Base-by-base conservation (phyloP, 2,888 invertebrate genomes). In the Pherbina coryleti region DNA sequence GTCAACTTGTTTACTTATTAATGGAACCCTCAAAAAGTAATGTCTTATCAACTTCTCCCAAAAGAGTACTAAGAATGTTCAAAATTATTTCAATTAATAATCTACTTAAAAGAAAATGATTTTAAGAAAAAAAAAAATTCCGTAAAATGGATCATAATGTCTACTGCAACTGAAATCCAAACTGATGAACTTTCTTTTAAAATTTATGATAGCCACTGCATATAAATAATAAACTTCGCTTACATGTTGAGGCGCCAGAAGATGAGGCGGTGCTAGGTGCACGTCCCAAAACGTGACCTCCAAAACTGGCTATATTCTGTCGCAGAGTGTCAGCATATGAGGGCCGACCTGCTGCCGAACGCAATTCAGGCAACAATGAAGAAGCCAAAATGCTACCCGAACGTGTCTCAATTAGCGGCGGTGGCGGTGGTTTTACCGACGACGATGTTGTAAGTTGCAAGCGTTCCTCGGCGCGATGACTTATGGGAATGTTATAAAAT, bases 321-420 rank as follows among this genome's bases (percentile, higher is more conserved):
- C 81, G 77, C 25, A 83, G 49, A 25, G 79, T 70, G 4, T 83
- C 81, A 17, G 82, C 78, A 49, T 82, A 82, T 9, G 81, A 79
- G 62, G 78, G 70, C 28, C 76, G 77, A 49, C 75, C 80, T 57
- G 53, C 81, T 79, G 73, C 66, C 22, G 79, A 79, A 55, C 83
- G 82, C 9, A 84, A 34, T 17, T 82, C 79, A 0, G 85, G 84
- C 77, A 81, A 76, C n/a, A 80, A 62, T 8, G 83, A 82, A 9
- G 85, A 82, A 5, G 83, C 82, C 51, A 85, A 78, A 76, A 85
- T 83, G 44, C 79, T 82, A 28, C 85, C 85, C 1, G 85, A 84
- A 37, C 82, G 79, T 5, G 84, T 79, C 62, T 85, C 85, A 44
- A 85, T 84, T 9, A 86, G 79, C 11, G 84, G 83, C 31, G 86